Evolutionary conservation across 2,797 vertebrate genomes (phyloP).

Genomic region (Pristis pectinata): DNA sequence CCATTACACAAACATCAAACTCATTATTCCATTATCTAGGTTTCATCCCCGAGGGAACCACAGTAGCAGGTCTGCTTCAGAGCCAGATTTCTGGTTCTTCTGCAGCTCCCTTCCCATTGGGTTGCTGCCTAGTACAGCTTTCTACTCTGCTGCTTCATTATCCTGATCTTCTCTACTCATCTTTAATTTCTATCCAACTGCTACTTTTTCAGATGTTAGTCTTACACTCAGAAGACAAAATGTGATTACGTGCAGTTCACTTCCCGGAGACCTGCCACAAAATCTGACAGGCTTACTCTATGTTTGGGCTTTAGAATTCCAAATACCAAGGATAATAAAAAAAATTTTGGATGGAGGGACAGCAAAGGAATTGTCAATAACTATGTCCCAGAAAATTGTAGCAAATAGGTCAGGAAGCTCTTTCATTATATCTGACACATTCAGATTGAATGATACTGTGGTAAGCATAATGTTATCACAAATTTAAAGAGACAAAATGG

Average conservation of each 20-base stretch:
- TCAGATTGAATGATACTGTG: not conserved
- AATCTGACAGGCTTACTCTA: not conserved
- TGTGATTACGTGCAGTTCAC: not conserved
- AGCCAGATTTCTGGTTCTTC: not conserved
- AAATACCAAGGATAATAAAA: not conserved
- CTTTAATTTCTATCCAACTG: not conserved
- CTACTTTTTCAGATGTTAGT: not conserved
- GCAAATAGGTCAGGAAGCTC: not conserved
- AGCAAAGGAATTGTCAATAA: not conserved
- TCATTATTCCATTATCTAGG: not conserved
- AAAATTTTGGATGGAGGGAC: not conserved
- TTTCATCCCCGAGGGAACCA: not conserved
- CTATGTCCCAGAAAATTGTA: not conserved
- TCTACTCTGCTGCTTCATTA: not conserved
- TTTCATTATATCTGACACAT: not conserved
- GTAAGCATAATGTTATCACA: not conserved
- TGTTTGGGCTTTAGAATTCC: not conserved
- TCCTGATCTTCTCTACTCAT: not conserved
- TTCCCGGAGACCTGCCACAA: not conserved
- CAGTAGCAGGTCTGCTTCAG: not conserved
- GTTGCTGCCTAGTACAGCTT: not conserved
- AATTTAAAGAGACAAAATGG: not conserved
- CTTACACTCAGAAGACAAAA: not conserved
- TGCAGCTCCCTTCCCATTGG: not conserved
- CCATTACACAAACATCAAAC: not conserved